Percentiles rank a stretch among this genome's conserved stretches.
Evolutionary conservation across 2,113 vertebrate species (phyloP).

Genomic region (Crotalus helleri): DNA sequence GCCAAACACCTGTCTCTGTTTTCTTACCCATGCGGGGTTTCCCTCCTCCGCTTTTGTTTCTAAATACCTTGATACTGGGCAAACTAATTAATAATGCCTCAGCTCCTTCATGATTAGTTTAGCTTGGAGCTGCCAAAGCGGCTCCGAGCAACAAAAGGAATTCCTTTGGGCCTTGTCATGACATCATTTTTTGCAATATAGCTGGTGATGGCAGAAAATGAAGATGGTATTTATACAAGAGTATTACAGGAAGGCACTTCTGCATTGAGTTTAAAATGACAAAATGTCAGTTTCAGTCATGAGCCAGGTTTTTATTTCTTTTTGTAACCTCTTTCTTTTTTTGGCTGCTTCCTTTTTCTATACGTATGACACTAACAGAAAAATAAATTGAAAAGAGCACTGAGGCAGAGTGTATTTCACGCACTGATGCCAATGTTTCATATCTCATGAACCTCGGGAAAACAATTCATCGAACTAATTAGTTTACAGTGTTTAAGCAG

Average conservation of each 20-base stretch:
- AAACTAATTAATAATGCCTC: constrained; percentile 47
- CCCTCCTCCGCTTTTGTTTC: not conserved
- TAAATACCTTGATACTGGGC: not conserved
- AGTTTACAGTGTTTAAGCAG: constrained; percentile 83
- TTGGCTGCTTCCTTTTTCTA: constrained; percentile 61
- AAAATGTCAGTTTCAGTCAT: constrained; percentile 66
- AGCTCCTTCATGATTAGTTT: constrained; percentile 12
- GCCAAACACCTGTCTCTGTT: not conserved
- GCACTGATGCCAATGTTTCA: constrained; percentile 72
- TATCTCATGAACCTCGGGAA: constrained; percentile 78
- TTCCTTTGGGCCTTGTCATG: constrained; percentile 53
- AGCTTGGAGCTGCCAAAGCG: constrained; percentile 1
- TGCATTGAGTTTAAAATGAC: constrained; percentile 51
- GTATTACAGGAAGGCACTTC: constrained; percentile 47
- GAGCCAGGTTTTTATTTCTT: constrained; percentile 57
- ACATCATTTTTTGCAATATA: constrained; percentile 55
- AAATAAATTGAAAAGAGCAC: constrained; percentile 81
- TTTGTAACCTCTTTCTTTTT: constrained; percentile 59
- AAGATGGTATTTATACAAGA: constrained; percentile 57
- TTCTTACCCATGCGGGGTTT: not conserved
- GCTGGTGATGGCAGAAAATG: constrained; percentile 55
- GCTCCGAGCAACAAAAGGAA: constrained; percentile 35
- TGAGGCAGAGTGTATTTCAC: constrained; percentile 80
- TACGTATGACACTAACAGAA: constrained; percentile 71
- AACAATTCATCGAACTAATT: constrained; percentile 82